Evolutionary conservation across 2,888 invertebrate species (phyloP), one percentile per base, ranked within the genome.

Genomic region (Cyrtodaria siliqua): DNA sequence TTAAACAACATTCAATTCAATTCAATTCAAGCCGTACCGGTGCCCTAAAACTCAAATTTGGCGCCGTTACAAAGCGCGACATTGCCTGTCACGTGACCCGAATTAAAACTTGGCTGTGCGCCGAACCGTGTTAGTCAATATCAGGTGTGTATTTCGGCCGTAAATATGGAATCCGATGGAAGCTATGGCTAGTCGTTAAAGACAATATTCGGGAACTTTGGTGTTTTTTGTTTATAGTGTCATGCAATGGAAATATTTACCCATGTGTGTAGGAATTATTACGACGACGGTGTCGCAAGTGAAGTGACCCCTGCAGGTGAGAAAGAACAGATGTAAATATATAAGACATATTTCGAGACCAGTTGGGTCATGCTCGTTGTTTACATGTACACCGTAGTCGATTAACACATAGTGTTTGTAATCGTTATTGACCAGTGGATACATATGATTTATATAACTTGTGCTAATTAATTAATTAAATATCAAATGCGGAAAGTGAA

Each of bases 31-130:
- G n/a, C n/a, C n/a, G n/a, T n/a, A n/a, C n/a, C n/a, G n/a, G n/a
- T n/a, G n/a, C n/a, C n/a, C n/a, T n/a, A n/a, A n/a, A n/a, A n/a
- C n/a, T n/a, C n/a, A n/a, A n/a, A n/a, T n/a, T n/a, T n/a, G n/a
- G n/a, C n/a, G n/a, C n/a, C n/a, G n/a, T n/a, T n/a, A n/a, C n/a
- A n/a, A n/a, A n/a, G n/a, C n/a, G n/a, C n/a, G n/a, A n/a, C n/a
- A n/a, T n/a, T 70, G 70, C 50, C 18, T 38, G 61, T 71, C 77
- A 72, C 64, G 60, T 72, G 72, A 72, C 42, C 23, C 55, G 50
- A 62, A 53, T 55, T 50, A 61, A 26, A 56, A 55, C 61, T 72
- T 72, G 68, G 77, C 59, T 60, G 63, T 29, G 55, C 60, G 68
- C 77, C 66, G 72, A 70, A 26, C 55, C 57, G 53, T 52, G 53